Evolutionary conservation across 2,113 vertebrate genomes (phyloP).

Genomic region (Heterotilapia buettikoferi): DNA sequence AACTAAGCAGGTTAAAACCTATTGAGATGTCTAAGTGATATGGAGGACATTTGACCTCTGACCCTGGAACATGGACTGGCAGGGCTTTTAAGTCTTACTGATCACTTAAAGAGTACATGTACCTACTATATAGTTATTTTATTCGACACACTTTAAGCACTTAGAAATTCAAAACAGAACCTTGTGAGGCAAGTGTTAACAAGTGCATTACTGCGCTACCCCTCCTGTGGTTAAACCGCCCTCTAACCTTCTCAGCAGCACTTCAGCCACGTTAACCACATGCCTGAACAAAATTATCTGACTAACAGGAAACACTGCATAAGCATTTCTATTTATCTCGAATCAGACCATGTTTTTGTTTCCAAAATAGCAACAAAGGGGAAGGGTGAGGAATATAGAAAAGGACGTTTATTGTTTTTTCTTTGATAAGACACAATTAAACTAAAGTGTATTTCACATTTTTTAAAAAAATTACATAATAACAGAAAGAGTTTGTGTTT

Average conservation of each 20-base stretch:
- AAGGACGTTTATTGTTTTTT: fast-evolving
- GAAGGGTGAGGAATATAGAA: not conserved
- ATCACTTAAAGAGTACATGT: not conserved
- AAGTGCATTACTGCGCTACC: not conserved
- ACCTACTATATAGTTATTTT: not conserved
- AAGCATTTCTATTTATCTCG: not conserved
- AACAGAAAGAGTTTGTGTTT: not conserved
- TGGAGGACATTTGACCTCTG: not conserved
- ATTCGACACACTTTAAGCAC: fast-evolving
- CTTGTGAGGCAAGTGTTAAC: not conserved
- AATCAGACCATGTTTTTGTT: not conserved
- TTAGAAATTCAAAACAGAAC: not conserved
- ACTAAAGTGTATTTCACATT: not conserved
- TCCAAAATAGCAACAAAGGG: not conserved
- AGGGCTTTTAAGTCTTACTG: not conserved
- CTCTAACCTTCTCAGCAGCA: not conserved
- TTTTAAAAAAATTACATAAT: not conserved
- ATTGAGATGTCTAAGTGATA: not conserved
- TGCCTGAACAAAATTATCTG: not conserved
- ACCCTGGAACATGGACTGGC: not conserved
- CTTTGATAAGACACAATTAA: not conserved
- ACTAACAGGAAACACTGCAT: not conserved
- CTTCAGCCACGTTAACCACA: not conserved
- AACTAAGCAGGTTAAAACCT: not conserved
- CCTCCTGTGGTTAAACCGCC: not conserved